Conservation (phyloP, 2,888 invertebrate genomes). For the Mimas tiliae region DNA sequence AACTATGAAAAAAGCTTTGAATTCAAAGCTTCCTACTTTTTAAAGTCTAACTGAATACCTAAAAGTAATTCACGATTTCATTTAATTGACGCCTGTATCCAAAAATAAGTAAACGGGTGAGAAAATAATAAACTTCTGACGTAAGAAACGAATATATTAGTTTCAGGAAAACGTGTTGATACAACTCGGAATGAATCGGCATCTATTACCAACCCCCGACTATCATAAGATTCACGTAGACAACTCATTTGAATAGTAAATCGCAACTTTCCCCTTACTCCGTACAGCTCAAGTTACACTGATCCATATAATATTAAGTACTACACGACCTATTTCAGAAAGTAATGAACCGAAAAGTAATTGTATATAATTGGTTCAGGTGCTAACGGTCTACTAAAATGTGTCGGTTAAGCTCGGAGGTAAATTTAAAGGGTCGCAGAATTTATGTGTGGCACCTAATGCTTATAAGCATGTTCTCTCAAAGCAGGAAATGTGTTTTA, state of each 20-base stretch:
- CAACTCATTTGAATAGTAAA: neutral
- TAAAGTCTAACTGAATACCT: too few species aligned
- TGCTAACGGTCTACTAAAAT: slow-evolving; percentile 52
- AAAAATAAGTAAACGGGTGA: neutral
- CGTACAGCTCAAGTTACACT: neutral
- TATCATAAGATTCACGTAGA: slow-evolving; percentile 7
- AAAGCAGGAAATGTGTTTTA: neutral
- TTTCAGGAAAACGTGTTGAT: slow-evolving; percentile 45
- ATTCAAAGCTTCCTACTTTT: too few species aligned
- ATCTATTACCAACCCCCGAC: neutral
- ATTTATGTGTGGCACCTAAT: slow-evolving; percentile 24
- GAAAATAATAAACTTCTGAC: slow-evolving; percentile 3
- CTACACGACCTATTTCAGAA: slow-evolving; percentile 58
- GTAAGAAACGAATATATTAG: slow-evolving; percentile 29
- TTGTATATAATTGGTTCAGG: slow-evolving; percentile 63
- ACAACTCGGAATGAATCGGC: slow-evolving; percentile 43
- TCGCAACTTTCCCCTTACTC: neutral
- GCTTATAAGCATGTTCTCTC: neutral
- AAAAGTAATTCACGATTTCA: neutral
- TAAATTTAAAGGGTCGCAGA: slow-evolving; percentile 26
- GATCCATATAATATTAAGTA: neutral
- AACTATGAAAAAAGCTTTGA: too few species aligned
- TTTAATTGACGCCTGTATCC: too few species aligned
- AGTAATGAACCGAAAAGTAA: slow-evolving; percentile 55
- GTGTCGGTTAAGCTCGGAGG: slow-evolving; percentile 22